Evolutionary conservation across 1,140 invertebrate genomes (phyloP).

Genomic region (Helicoverpa zea): DNA sequence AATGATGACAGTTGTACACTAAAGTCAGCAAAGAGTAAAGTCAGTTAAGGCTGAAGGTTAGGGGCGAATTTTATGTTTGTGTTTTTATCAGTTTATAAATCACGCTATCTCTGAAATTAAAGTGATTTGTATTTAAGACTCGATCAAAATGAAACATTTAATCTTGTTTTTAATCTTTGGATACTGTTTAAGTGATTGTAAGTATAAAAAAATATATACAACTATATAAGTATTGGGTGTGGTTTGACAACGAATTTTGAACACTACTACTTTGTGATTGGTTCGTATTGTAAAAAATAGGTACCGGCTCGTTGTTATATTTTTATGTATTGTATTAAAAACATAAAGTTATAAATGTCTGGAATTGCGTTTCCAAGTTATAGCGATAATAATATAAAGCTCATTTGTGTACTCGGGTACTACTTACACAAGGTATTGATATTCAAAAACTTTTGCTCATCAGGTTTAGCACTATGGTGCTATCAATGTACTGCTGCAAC

Average conservation of each 20-base stretch:
- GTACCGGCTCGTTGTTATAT: too few species aligned
- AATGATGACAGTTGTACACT: too few species aligned
- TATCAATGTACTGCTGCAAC: conserved; percentile 96
- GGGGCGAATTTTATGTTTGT: background rate
- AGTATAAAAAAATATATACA: conserved; percentile 52
- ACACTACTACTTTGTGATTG: background rate
- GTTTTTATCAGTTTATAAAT: background rate
- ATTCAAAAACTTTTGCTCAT: conserved; percentile 31
- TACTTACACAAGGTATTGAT: too few species aligned
- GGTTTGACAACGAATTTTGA: conserved; percentile 53
- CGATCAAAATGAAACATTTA: conserved; percentile 48
- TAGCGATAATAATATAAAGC: too few species aligned
- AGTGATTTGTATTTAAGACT: background rate
- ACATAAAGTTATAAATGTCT: too few species aligned
- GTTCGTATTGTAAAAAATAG: conserved; percentile 26
- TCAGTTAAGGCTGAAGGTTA: too few species aligned
- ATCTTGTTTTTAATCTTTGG: conserved; percentile 54
- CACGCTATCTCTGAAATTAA: too few species aligned
- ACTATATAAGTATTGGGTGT: conserved; percentile 62
- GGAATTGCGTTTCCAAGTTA: too few species aligned
- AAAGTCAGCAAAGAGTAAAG: too few species aligned
- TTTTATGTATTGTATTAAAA: too few species aligned
- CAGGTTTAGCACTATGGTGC: conserved; percentile 91
- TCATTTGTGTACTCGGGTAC: too few species aligned
- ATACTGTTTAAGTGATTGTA: conserved; percentile 63